Percentiles rank a stretch among this genome's conserved stretches.
Conservation (phyloP, 2,797 vertebrate genomes). For the Lagocephalus sceleratus region DNA sequence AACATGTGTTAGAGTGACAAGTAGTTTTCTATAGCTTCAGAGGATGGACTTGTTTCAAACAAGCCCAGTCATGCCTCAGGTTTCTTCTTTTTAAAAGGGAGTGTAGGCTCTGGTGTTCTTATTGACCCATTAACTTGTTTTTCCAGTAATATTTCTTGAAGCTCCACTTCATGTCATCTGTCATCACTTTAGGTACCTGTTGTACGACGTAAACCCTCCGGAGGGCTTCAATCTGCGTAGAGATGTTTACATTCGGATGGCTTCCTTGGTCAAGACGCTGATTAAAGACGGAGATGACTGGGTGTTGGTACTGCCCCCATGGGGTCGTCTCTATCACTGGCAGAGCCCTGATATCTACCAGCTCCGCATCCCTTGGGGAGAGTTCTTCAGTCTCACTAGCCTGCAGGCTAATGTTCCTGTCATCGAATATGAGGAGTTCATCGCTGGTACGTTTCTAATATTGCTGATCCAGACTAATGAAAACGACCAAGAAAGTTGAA, state of each 20-base stretch:
- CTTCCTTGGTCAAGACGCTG: slow-evolving; percentile 88
- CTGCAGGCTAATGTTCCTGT: slow-evolving; percentile 89
- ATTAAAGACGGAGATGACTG: slow-evolving; percentile 83
- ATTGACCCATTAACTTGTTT: no score
- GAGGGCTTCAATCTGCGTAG: slow-evolving; percentile 96
- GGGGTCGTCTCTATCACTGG: slow-evolving; percentile 97
- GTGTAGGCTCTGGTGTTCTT: no score
- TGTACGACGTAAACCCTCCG: slow-evolving; percentile 95
- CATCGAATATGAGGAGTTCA: slow-evolving; percentile 92
- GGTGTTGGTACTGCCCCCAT: slow-evolving; percentile 93
- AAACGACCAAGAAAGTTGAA: no score
- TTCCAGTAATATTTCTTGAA: no score
- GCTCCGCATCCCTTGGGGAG: slow-evolving; percentile 85
- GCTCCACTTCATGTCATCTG: background rate
- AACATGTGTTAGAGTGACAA: no score
- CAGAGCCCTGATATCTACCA: slow-evolving; percentile 91
- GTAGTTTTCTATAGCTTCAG: no score
- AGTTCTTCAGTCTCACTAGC: slow-evolving; percentile 90
- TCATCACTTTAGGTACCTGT: slow-evolving; percentile 80
- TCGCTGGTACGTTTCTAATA: slow-evolving; percentile 80
- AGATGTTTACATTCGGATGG: slow-evolving; percentile 91
- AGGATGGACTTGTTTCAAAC: no score
- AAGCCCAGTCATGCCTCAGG: no score
- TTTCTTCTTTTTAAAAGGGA: no score
- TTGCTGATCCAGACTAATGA: background rate